Percentiles rank a stretch among this genome's conserved stretches.
Conservation (phyloP, 2,888 invertebrate species). For the Lasioglossum marginatum region DNA sequence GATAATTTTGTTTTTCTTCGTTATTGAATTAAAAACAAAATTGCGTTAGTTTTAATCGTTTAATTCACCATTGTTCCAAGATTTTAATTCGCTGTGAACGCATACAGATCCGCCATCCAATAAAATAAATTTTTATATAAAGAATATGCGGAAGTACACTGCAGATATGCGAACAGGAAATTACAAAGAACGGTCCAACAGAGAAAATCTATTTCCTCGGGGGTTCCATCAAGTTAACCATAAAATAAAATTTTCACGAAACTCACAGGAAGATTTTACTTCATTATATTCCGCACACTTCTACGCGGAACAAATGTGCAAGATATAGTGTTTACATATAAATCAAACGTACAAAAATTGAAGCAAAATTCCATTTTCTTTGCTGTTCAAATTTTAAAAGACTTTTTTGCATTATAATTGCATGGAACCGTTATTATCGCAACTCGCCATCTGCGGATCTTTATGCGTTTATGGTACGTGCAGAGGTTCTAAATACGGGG, state of each 20-base stretch:
- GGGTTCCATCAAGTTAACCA: neutral
- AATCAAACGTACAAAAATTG: neutral
- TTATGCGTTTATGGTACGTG: neutral
- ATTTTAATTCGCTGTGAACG: neutral
- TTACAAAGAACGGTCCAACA: neutral
- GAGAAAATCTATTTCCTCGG: neutral
- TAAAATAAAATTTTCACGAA: neutral
- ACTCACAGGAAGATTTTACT: neutral
- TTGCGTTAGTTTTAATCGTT: too few species aligned
- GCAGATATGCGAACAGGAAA: neutral
- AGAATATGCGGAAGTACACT: neutral
- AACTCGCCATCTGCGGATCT: neutral
- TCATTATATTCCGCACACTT: neutral
- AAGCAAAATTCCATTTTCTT: neutral
- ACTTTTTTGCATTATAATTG: neutral
- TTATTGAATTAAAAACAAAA: too few species aligned
- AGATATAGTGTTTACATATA: neutral
- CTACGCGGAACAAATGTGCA: neutral
- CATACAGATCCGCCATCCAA: too few species aligned
- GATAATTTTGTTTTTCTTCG: too few species aligned
- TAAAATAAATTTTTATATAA: neutral
- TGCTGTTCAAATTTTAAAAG: neutral
- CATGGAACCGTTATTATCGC: neutral
- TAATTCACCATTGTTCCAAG: neutral
- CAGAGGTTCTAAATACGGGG: neutral